Evolutionary conservation across 2,797 vertebrate genomes (phyloP).

Genomic region (Gymnoscopelus microlampas): DNA sequence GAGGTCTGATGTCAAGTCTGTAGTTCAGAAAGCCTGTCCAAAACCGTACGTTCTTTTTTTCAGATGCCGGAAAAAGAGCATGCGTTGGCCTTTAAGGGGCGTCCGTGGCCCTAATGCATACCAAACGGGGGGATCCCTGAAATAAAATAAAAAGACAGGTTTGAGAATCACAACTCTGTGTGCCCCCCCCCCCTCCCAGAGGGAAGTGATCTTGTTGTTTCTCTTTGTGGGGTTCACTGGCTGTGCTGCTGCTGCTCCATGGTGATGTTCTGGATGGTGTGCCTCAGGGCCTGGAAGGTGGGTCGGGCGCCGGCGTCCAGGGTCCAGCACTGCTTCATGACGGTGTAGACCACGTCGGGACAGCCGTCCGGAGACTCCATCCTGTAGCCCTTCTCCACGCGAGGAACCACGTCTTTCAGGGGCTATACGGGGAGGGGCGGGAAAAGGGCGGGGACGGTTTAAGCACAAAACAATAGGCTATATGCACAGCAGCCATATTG

Average conservation of each 20-base stretch:
- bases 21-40: no score
- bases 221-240: constrained; percentile 75
- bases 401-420: constrained; percentile 94
- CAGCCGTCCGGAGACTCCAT: constrained; percentile 97
- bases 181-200: no score
- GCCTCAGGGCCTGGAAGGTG: constrained; percentile 89
- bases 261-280: constrained; percentile 90
- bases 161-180: no score
- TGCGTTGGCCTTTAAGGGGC: no score
- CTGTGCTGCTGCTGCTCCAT: constrained; percentile 78
- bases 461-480: no score
- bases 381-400: constrained; percentile 96
- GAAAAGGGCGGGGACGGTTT: neutral
- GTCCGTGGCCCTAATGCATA: neutral
- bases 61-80: no score
- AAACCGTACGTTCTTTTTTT: no score
- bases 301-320: constrained; percentile 88
- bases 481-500: no score
- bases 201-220: constrained; percentile 16
- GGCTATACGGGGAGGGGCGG: constrained; percentile 78
- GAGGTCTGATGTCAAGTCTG: no score
- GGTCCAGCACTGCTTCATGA: constrained; percentile 99
- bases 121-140: no score
- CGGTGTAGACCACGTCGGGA: constrained; percentile 89
- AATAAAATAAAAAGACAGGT: no score